Base-by-base conservation (phyloP, 1,140 invertebrate genomes). In the Cydia splendana region DNA sequence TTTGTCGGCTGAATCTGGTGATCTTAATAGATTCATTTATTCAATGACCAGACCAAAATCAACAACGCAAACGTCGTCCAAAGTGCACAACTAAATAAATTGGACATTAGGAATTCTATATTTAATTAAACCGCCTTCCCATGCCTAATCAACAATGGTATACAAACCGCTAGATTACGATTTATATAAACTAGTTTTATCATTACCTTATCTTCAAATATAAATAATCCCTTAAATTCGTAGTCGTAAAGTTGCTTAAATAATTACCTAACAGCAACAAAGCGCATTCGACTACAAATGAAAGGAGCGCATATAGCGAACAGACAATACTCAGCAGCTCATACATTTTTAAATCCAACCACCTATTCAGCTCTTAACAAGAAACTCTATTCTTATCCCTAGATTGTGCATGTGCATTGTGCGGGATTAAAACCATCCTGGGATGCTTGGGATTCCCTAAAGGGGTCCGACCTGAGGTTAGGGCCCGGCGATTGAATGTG, bases 401-500 rank as follows among this genome's bases (percentile, higher is more conserved):
- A 75, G 65, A 80, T 78, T 81, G 80, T 85, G 80, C 81, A 84
- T 84, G 79, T 84, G 82, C 85, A 85, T 81, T 84, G 77, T 53
- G 76, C 79, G 78, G 82, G 87, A 86, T 88, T 87, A 88, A 87
- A 87, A 84, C 80, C 82, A 81, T 82, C 75, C 82, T 67, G 80
- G 76, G 81, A 82, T 82, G 42, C 76, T 78, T 74, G 71, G 77
- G 78, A 84, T 81, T 82, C 80, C 80, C 83, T 78, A 74, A 81
- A 84, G 87, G 48, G 84, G 85, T 82, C 74, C 34, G 57, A 74
- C 30, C 75, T 84, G 82, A 82, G 83, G 85, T 81, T 84, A 87
- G 83, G 85, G 74, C 77, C 65, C 67, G 81, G 77, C 83, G 85
- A 86, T 88, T 88, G 88, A 88, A 89, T 89, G 87, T 81, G 87